Conservation (phyloP, 2,113 vertebrate genomes). For the Cephalopholis sonnerati region DNA sequence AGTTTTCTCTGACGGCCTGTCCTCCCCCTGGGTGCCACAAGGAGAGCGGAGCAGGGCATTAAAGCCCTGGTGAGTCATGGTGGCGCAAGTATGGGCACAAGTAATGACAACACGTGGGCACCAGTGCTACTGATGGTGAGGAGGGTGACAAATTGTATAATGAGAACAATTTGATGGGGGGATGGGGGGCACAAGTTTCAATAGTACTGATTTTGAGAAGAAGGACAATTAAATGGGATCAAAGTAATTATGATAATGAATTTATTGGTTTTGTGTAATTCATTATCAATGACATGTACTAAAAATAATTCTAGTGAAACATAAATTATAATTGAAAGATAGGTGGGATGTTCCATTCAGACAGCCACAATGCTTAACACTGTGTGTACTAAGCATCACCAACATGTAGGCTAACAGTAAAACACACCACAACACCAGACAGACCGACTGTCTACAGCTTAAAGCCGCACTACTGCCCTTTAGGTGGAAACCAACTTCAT, state of each 20-base stretch:
- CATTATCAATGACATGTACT: conserved; percentile 15
- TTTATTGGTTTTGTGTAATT: not conserved
- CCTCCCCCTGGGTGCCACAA: conserved; percentile 93
- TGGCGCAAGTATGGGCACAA: conserved; percentile 46
- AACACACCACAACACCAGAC: conserved; percentile 48
- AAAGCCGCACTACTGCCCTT: conserved; percentile 43
- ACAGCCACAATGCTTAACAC: conserved; percentile 36
- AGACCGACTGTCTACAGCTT: conserved; percentile 18
- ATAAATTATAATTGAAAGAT: conserved; percentile 21
- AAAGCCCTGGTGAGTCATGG: conserved; percentile 68
- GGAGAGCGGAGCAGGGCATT: conserved; percentile 82
- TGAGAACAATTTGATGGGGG: conserved; percentile 24
- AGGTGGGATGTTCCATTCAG: conserved; percentile 58
- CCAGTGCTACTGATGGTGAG: conserved; percentile 37
- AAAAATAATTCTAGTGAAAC: not conserved
- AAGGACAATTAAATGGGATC: not conserved
- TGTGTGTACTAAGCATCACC: conserved; percentile 41
- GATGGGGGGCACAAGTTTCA: not conserved
- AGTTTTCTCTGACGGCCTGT: conserved; percentile 93
- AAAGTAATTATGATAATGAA: not conserved
- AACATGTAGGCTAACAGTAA: conserved; percentile 42
- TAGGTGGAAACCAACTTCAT: not conserved
- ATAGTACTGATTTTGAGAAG: conserved; percentile 1
- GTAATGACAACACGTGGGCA: conserved; percentile 46
- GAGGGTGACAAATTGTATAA: conserved; percentile 25